These are phyloP conservation scores for Antrozous pallidus DNA, from an alignment of 2,797 vertebrate species.

Conservation along the genomic window DNA sequence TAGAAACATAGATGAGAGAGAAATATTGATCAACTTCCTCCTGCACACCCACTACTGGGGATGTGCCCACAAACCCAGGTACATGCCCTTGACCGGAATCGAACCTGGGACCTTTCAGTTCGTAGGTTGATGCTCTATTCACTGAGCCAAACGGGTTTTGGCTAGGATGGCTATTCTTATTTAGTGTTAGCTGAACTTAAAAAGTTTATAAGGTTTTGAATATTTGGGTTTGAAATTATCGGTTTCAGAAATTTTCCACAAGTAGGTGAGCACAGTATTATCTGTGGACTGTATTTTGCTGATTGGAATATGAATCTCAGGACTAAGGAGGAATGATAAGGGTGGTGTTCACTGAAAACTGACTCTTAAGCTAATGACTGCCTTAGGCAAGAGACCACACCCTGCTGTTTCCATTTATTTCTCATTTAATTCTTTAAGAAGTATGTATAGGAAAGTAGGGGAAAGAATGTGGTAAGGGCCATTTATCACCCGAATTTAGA, in stretches of 20 bases:
- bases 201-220: background rate
- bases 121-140: too few relatives aligned
- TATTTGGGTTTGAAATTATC: constrained; percentile 22
- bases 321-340: background rate
- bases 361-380: background rate
- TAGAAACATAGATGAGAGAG: too few relatives aligned
- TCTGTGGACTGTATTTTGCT: background rate
- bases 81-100: too few relatives aligned
- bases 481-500: background rate
- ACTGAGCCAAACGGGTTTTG: too few relatives aligned
- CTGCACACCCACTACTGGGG: too few relatives aligned
- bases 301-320: background rate
- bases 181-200: background rate
- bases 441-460: background rate
- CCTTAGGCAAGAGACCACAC: background rate
- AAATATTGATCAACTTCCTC: too few relatives aligned
- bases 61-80: too few relatives aligned
- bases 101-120: too few relatives aligned
- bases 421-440: constrained; percentile 15
- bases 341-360: background rate
- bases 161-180: background rate
- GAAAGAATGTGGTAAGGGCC: background rate
- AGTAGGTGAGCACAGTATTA: background rate
- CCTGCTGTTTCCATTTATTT: background rate
- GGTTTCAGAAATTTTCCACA: background rate